Conservation (phyloP, 2,113 vertebrate genomes). For the Galeopterus variegatus region DNA sequence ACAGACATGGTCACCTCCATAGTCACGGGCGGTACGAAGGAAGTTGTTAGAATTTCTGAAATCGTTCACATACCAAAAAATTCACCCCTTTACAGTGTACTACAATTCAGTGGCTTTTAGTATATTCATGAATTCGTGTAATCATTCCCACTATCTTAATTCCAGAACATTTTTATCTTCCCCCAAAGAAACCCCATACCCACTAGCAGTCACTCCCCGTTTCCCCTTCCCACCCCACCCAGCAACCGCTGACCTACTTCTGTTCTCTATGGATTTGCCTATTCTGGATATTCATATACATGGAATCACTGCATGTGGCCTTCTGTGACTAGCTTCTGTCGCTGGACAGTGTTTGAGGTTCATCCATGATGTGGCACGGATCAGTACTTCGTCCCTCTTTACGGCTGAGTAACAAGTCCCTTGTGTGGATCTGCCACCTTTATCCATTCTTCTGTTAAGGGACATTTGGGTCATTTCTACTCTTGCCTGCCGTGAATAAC, state of each 20-base stretch:
- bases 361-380: rapidly evolving
- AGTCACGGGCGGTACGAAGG: neutral
- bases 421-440: too few species aligned
- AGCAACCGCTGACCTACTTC: neutral
- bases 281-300: neutral
- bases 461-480: neutral
- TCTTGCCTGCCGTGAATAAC: neutral
- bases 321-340: neutral
- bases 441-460: neutral
- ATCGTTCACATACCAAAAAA: neutral
- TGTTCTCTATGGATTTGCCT: neutral
- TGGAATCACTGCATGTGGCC: rapidly evolving
- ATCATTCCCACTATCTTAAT: neutral
- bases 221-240: too few species aligned
- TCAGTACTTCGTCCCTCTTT: neutral
- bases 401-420: neutral
- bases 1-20: neutral
- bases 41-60: neutral
- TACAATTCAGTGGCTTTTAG: neutral
- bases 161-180: neutral
- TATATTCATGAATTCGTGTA: neutral
- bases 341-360: neutral
- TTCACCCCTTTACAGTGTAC: neutral
- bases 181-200: neutral
- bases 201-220: neutral